Evolutionary conservation across 2,888 invertebrate genomes (phyloP), one percentile per base, ranked within the genome.

Genomic region (Synanthedon tipuliformis): DNA sequence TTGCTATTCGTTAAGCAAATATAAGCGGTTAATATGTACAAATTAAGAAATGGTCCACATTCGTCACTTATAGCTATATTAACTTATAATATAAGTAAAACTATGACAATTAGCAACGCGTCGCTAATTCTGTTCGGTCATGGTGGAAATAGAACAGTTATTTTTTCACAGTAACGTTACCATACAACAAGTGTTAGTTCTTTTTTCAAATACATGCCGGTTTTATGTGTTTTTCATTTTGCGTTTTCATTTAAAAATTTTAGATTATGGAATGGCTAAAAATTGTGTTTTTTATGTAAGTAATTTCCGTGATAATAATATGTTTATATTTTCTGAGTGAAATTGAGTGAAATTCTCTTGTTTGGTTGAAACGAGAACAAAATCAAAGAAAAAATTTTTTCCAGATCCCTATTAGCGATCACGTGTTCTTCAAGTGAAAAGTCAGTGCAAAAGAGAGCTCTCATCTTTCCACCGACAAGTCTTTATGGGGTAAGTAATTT

Each of bases 381-480:
- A 34, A 10, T 34, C 34, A 34, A 10, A 34, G 10, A 34, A 10
- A 34, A 73, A n/a, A 49, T 70, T 52, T 34, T 41, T 55, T 57
- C 45, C 41, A 57, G 57, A 49, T 16, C 23, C 11, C 49, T 49
- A n/a, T n/a, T n/a, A 7, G 4, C 51, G 41, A 52, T 71, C 18
- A 54, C 63, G 41, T 57, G 60, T 50, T 57, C 61, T n/a, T 62
- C 61, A 15, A 69, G 65, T 1, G 69, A 60, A 54, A 65, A 65
- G 12, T 65, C 81, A 66, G 65, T 76, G 53, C 71, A 85, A 57
- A 88, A 81, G 65, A 66, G 85, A 62, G 63, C 69, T 0, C 65
- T 87, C 0, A 68, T 86, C 50, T 88, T 86, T 51, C 86, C 87
- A 40, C 81, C 81, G 0, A 79, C 85, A 0, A 81, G 81, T 76